Base-by-base conservation (phyloP, 2,113 vertebrate species). In the Lagopus muta region DNA sequence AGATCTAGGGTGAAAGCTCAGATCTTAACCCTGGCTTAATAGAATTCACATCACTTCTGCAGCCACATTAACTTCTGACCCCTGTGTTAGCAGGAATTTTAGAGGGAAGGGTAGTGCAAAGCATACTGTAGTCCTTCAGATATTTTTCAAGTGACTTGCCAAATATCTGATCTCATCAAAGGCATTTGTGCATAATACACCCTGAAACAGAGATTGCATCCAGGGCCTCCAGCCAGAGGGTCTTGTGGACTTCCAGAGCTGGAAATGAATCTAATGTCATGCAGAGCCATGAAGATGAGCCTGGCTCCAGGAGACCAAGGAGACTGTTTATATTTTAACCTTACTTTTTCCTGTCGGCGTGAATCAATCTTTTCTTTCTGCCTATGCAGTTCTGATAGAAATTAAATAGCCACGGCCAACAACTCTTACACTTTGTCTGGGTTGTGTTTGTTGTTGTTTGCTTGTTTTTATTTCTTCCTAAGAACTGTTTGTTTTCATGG, bases 111-210 rank as follows among this genome's bases (percentile, higher is more conserved):
- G 19, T 22, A 84, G 13, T 19, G 10, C 3, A 90, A 77, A 90
- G 13, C 19, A 71, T 42, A 36, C 19, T 86, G 22, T 32, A 64
- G 52, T 40, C 42, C 38, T 71, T 60, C 57, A 90, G 72, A 34
- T 71, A 74, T 74, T 83, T 95, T 94, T 80, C 20, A 55, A 78
- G 34, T 24, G 38, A 27, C 50, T 90, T 93, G 92, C 72, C 88
- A 86, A 85, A 75, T 78, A 82, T 48, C 83, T 93, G 70, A 92
- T 82, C 70, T 86, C 88, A 86, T 75, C 55, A 52, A 74, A 88
- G 22, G 30, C 47, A 55, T 58, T 88, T 71, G 57, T 20, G 60
- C 16, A 74, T 80, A 32, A 14, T 74, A 86, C 43, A 71, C 28
- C 60, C 61, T 83, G 80, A 81, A 92, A 75, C n/a, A 27, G 61